phyloP scores from a whole-genome alignment of 2,888 invertebrate species.

The Gymnoscelis rufifasciata region DNA sequence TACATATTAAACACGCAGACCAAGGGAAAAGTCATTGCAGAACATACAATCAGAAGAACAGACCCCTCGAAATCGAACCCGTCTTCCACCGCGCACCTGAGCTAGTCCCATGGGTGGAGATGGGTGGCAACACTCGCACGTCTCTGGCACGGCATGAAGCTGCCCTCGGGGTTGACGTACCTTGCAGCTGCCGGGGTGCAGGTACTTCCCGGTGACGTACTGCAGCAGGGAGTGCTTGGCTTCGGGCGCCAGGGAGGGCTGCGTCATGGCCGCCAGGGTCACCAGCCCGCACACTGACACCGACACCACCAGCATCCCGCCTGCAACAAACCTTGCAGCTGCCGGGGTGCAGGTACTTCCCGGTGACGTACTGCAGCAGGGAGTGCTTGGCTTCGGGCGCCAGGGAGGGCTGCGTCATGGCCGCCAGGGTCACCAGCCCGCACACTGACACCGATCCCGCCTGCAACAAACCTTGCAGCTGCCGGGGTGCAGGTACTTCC shows the following conservation, averaged over 20 bases:
- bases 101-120: no score
- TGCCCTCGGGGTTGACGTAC: no score
- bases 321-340: conserved; percentile 85
- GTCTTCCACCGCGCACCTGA: no score
- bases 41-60: no score
- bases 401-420: conserved; percentile 93
- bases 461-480: conserved; percentile 85
- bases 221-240: conserved; percentile 93
- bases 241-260: conserved; percentile 92
- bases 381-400: conserved; percentile 95
- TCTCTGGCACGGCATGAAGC: no score
- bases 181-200: conserved; percentile 91
- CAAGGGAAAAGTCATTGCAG: no score
- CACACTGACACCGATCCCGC: conserved; percentile 94
- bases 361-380: conserved; percentile 93
- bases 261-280: conserved; percentile 93
- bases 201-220: conserved; percentile 94
- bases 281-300: conserved; percentile 93
- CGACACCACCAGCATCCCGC: conserved; percentile 93
- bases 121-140: no score
- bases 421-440: conserved; percentile 91
- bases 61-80: no score
- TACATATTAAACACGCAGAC: no score
- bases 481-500: conserved; percentile 92
- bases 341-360: conserved; percentile 92